Evolutionary conservation across 2,113 vertebrate genomes (phyloP), one percentile per base, ranked within the genome.

Genomic region (Cyprinodon brontotheroides): DNA sequence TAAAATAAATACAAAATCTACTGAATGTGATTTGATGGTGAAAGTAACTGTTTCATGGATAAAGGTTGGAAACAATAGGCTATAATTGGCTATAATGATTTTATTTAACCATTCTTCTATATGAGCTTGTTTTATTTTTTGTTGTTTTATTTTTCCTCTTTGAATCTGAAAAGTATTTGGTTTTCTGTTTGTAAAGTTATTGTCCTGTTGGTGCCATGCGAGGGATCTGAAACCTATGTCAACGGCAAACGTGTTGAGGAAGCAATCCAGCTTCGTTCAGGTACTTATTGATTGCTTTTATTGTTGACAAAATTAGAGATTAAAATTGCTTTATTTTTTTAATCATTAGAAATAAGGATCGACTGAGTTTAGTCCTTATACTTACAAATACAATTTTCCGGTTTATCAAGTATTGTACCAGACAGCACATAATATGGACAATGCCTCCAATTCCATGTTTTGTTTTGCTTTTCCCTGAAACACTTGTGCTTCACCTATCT

Each of bases 211-310:
- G 96, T 98, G 81, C 98, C 98, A 38, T 98, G 98, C 79, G 97
- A 98, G 74, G 93, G 94, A 63, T 99, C 98, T 0, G 98, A 99
- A 92, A 99, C 98, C 0, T 99, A 99, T 0, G 98, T 99, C 72
- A 99, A 99, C 4, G 98, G 98, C 86, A 99, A 99, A 84, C 95
- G 98, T 48, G 98, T 99, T 45, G 92, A 93, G 29, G 95, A 96
- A 65, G 92, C 96, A 0, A 96, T 99, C 73, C 97, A 99, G 86
- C 77, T 99, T 37, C 97, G 98, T 68, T 99, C 98, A 92, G 98
- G 98, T 99, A 83, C 37, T 45, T n/a, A 48, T 29, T 11, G 43
- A 0, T n/a, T 22, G 3, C 8, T 8, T 15, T 64, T 38, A n/a
- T 40, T 68, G 11, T 41, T 20, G 36, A 22, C 22, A 48, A 61